Evolutionary conservation across 2,888 invertebrate species (phyloP).

Genomic region (Meghimatium bilineatum): DNA sequence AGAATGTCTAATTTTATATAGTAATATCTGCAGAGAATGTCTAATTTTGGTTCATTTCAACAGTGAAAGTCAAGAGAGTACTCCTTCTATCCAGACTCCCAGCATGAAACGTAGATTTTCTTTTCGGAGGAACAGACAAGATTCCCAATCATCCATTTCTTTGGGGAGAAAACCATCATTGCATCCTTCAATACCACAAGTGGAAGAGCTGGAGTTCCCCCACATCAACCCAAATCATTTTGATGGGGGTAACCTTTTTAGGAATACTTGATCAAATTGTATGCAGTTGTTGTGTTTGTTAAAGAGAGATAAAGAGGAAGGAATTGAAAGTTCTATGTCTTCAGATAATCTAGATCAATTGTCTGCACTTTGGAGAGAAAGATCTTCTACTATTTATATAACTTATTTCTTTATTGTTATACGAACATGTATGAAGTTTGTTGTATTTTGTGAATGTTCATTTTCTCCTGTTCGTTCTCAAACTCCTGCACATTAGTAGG

Average conservation of each 20-base stretch:
- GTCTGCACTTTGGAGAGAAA: too few relatives aligned
- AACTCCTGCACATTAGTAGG: too few relatives aligned
- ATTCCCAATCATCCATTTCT: background rate
- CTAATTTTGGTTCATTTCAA: constrained; percentile 18
- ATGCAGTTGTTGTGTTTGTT: background rate
- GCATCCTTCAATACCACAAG: constrained; percentile 24
- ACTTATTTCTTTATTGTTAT: too few relatives aligned
- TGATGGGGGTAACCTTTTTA: constrained; percentile 14
- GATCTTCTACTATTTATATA: too few relatives aligned
- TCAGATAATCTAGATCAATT: too few relatives aligned
- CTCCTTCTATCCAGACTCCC: constrained; percentile 16
- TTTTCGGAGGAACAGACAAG: constrained; percentile 17
- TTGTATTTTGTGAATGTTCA: too few relatives aligned
- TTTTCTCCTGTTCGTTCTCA: too few relatives aligned
- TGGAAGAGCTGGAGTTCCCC: constrained; percentile 32
- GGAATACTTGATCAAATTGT: background rate
- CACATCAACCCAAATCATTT: constrained; percentile 45
- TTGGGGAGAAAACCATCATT: background rate
- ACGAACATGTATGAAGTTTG: too few relatives aligned
- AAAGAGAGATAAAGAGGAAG: background rate
- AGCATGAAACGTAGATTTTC: constrained; percentile 44
- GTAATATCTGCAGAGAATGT: too few relatives aligned
- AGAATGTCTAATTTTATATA: too few relatives aligned
- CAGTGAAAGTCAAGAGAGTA: constrained; percentile 28
- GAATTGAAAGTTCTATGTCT: background rate